phyloP scores from a whole-genome alignment of 2,888 invertebrate genomes.

The Allacma fusca region DNA sequence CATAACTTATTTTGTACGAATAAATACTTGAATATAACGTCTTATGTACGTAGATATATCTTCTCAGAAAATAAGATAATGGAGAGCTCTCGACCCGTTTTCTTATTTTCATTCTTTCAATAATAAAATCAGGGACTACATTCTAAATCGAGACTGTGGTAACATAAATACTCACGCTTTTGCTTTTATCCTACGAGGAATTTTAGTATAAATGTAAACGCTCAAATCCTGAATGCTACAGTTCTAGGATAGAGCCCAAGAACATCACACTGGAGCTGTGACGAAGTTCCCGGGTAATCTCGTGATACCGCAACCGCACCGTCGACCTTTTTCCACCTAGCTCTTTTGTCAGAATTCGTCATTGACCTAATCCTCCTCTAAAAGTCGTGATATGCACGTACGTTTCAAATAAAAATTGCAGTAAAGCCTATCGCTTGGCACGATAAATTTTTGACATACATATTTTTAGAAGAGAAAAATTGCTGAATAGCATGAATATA shows the following conservation, averaged over 20 bases:
- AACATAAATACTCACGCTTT: background rate
- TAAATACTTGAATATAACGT: no score
- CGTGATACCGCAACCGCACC: background rate
- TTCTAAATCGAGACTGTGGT: no score
- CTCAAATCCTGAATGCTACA: background rate
- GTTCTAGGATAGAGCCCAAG: background rate
- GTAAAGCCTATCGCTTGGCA: background rate
- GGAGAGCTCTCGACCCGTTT: no score
- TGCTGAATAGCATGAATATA: background rate
- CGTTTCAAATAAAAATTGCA: background rate
- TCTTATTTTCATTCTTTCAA: no score
- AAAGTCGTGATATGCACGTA: background rate
- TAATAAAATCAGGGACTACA: no score
- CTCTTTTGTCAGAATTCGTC: background rate
- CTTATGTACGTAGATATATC: no score
- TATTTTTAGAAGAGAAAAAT: background rate
- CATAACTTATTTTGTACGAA: no score
- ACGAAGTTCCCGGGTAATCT: conserved; percentile 18
- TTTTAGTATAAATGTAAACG: conserved; percentile 18
- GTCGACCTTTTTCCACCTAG: background rate
- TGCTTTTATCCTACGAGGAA: background rate
- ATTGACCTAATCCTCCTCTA: conserved; percentile 23
- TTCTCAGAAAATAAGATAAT: no score
- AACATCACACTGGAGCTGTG: background rate
- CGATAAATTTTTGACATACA: background rate